phyloP scores from a whole-genome alignment of 2,113 vertebrate species.

The Apodemus sylvaticus region DNA sequence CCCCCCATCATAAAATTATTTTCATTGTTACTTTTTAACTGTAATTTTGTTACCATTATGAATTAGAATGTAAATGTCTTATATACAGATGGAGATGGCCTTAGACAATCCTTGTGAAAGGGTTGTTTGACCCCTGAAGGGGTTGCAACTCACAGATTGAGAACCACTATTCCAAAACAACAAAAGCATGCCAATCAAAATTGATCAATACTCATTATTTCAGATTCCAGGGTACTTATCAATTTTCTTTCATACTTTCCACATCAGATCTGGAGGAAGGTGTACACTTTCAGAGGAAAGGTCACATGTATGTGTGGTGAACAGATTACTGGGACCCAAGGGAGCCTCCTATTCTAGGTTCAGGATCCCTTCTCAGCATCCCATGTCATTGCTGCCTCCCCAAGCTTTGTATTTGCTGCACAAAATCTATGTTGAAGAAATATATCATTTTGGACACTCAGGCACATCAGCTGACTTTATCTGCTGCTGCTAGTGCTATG shows the following conservation, averaged over 20 bases:
- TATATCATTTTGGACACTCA: neutral
- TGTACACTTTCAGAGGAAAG: neutral
- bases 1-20: neutral
- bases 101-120: neutral
- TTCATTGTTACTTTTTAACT: neutral
- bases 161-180: neutral
- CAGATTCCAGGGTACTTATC: neutral
- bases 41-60: neutral
- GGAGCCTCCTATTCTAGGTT: neutral
- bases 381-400: fast-evolving
- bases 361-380: neutral
- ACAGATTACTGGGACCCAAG: neutral
- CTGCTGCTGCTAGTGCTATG: neutral
- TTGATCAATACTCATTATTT: neutral
- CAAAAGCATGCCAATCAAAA: neutral
- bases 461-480: neutral
- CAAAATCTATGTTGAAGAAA: neutral
- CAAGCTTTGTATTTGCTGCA: neutral
- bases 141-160: neutral
- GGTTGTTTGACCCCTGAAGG: neutral
- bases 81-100: neutral
- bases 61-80: neutral
- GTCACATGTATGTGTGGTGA: neutral
- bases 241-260: neutral
- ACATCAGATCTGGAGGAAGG: neutral